phyloP scores from a whole-genome alignment of 1,140 invertebrate species.

The Lepidurus arcticus region DNA sequence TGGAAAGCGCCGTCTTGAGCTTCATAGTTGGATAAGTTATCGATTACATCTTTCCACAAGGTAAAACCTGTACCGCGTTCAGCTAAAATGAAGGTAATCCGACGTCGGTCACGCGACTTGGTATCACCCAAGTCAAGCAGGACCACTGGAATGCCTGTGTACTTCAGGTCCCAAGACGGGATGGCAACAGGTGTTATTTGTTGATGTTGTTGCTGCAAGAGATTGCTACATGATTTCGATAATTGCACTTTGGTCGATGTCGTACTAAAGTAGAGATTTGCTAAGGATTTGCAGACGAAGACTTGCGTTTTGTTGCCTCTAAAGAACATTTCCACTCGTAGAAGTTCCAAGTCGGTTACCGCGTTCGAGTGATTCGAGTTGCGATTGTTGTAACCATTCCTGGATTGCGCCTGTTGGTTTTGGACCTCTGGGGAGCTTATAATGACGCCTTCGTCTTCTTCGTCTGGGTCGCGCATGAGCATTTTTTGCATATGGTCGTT shows the following conservation, averaged over 20 bases:
- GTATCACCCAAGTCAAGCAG: slow-evolving; percentile 70
- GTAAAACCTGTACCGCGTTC: slow-evolving; percentile 78
- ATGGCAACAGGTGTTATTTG: not conserved
- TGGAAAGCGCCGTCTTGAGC: slow-evolving; percentile 65
- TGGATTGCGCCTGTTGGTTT: not conserved
- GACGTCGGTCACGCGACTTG: slow-evolving; percentile 60
- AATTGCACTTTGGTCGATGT: slow-evolving; percentile 43
- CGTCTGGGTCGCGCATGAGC: slow-evolving; percentile 28
- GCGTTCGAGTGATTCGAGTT: slow-evolving; percentile 21
- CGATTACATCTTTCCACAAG: slow-evolving; percentile 78
- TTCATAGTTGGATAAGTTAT: slow-evolving; percentile 53
- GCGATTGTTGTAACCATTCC: not conserved
- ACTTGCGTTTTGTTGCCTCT: slow-evolving; percentile 52
- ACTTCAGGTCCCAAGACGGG: slow-evolving; percentile 62
- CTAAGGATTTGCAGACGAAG: slow-evolving; percentile 69
- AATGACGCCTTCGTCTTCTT: slow-evolving; percentile 34
- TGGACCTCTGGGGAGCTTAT: not conserved
- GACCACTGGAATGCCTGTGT: slow-evolving; percentile 74
- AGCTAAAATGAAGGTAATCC: slow-evolving; percentile 68
- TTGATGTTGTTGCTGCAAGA: not conserved
- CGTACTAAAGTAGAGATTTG: slow-evolving; percentile 66
- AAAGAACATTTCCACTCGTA: slow-evolving; percentile 73
- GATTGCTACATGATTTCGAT: not conserved
- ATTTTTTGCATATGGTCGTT: slow-evolving; percentile 34
- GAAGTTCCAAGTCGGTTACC: slow-evolving; percentile 62